phyloP scores from a whole-genome alignment of 2,888 invertebrate species.

The Hermodice carunculata region DNA sequence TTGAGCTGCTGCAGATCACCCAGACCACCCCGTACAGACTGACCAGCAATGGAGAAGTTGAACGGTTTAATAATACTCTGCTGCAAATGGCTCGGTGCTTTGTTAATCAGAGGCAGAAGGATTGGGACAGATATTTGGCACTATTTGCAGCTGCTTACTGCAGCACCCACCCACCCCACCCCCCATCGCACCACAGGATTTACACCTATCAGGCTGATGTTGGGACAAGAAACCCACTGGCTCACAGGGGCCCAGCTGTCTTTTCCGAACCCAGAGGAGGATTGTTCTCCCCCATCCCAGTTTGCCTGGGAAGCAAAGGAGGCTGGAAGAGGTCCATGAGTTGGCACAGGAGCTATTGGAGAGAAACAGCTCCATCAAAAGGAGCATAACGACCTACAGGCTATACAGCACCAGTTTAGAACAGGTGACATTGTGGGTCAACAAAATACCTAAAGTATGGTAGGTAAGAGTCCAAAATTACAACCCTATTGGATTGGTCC shows the following conservation, averaged over 20 bases:
- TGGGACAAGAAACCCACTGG: conserved; percentile 29
- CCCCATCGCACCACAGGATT: conserved; percentile 23
- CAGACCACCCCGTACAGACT: conserved; percentile 14
- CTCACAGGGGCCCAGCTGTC: neutral
- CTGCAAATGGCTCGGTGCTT: too few species aligned
- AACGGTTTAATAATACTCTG: too few species aligned
- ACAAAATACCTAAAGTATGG: neutral
- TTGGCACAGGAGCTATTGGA: neutral
- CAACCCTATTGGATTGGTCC: too few species aligned
- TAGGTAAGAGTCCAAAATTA: too few species aligned
- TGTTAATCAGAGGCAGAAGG: too few species aligned
- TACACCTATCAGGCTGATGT: conserved; percentile 30
- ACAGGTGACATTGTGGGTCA: neutral
- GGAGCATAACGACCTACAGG: neutral
- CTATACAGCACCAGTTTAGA: neutral
- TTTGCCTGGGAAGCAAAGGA: too few species aligned
- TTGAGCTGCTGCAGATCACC: conserved; percentile 7
- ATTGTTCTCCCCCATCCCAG: neutral
- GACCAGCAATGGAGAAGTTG: conserved; percentile 37
- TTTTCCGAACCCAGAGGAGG: neutral
- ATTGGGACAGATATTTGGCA: too few species aligned
- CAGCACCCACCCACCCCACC: conserved; percentile 32
- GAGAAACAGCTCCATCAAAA: neutral
- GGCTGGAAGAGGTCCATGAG: neutral
- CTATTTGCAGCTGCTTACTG: too few species aligned